These are phyloP conservation scores for Arnoldichthys spilopterus DNA, from an alignment of 2,797 vertebrate genomes.

Conservation along the genomic window DNA sequence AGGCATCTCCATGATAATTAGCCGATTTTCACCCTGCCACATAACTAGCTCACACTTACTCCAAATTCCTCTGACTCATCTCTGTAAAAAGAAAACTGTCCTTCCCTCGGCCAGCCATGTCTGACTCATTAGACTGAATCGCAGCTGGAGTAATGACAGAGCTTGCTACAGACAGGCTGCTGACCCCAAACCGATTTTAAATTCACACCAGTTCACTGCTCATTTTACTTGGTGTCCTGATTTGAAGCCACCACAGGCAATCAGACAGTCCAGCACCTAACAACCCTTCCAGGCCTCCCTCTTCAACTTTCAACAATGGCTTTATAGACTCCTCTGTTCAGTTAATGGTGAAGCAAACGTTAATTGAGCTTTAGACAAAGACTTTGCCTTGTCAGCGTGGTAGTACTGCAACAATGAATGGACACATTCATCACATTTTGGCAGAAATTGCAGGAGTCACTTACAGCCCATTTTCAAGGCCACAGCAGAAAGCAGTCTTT, in stretches of 20 bases:
- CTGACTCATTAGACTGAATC: slow-evolving; percentile 21
- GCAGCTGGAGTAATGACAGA: slow-evolving; percentile 23
- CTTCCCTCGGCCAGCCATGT: slow-evolving; percentile 10
- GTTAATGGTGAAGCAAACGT: slow-evolving; percentile 53
- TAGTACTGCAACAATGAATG: slow-evolving; percentile 53
- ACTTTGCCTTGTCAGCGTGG: slow-evolving; percentile 39
- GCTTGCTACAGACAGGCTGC: slow-evolving; percentile 34
- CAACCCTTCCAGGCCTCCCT: slow-evolving; percentile 25
- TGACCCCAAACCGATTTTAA: slow-evolving; percentile 46
- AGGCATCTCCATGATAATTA: slow-evolving; percentile 49
- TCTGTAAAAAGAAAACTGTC: slow-evolving; percentile 36
- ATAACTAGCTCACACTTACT: slow-evolving; percentile 39
- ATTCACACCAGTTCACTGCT: slow-evolving; percentile 39
- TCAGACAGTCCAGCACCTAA: slow-evolving; percentile 14
- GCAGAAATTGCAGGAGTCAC: slow-evolving; percentile 37
- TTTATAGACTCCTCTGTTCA: slow-evolving; percentile 41
- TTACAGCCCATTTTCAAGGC: slow-evolving; percentile 19
- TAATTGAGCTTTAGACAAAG: slow-evolving; percentile 55
- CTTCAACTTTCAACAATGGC: slow-evolving; percentile 31
- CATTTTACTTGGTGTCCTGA: slow-evolving; percentile 22
- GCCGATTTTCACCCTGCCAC: slow-evolving; percentile 50
- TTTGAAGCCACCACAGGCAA: slow-evolving; percentile 26
- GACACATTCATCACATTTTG: slow-evolving; percentile 48
- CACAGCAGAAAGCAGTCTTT: background rate
- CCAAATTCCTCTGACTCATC: slow-evolving; percentile 45